A percentile compares a stretch with the other conserved stretches of the same genome.
phyloP scores from a whole-genome alignment of 1,140 invertebrate species.

The Olivierus martensii region DNA sequence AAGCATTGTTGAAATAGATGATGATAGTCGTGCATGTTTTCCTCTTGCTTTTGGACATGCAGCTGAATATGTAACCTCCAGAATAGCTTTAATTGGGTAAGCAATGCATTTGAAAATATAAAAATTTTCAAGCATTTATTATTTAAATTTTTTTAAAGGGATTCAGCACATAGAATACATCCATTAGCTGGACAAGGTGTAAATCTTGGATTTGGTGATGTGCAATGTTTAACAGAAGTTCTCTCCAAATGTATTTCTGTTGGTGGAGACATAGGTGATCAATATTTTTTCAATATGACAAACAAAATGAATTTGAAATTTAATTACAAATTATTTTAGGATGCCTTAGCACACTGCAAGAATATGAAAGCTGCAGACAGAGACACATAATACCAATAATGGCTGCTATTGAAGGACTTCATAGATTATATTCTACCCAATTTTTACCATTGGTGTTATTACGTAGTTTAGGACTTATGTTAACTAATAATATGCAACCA shows the following conservation, averaged over 20 bases:
- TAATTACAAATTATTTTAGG: conserved; percentile 25
- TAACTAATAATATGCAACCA: conserved; percentile 59
- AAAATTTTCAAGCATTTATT: background rate
- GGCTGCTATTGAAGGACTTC: conserved; percentile 70
- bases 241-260: conserved; percentile 51
- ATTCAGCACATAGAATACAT: conserved; percentile 92
- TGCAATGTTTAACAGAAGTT: conserved; percentile 49
- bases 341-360: conserved; percentile 47
- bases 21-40: conserved; percentile 62
- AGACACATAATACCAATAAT: conserved; percentile 76
- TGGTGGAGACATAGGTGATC: conserved; percentile 42
- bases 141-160: conserved; percentile 28
- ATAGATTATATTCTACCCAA: conserved; percentile 65
- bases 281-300: background rate
- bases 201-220: conserved; percentile 93
- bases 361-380: conserved; percentile 75
- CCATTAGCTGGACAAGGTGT: conserved; percentile 94
- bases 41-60: conserved; percentile 84
- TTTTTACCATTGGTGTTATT: conserved; percentile 62
- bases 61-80: conserved; percentile 56
- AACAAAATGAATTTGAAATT: background rate
- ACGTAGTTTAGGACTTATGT: conserved; percentile 69
- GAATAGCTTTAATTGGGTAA: conserved; percentile 71
- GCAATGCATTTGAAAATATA: conserved; percentile 15
- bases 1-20: conserved; percentile 45